Conservation (phyloP, 2,113 vertebrate species). For the Tachysurus vachellii region DNA sequence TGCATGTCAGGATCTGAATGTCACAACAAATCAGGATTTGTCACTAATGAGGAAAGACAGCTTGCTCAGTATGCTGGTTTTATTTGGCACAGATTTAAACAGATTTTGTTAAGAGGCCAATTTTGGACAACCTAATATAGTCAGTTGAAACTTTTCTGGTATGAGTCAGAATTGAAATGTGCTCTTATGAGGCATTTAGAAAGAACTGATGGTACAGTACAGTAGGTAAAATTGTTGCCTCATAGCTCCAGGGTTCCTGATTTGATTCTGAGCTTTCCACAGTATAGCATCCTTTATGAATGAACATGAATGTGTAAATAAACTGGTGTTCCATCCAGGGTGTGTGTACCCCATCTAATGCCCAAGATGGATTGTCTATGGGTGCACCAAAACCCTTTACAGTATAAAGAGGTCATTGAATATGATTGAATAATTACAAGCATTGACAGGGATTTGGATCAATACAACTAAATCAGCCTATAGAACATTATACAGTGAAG, state of each 20-base stretch:
- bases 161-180: background rate
- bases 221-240: background rate
- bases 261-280: background rate
- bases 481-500: background rate
- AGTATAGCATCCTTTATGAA: background rate
- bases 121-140: conserved; percentile 14
- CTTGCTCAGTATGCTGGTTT: conserved; percentile 25
- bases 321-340: background rate
- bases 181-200: too few species aligned
- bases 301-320: background rate
- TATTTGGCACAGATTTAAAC: background rate
- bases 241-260: background rate
- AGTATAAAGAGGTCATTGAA: too few species aligned
- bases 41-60: conserved; percentile 58
- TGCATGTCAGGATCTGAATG: conserved; percentile 64
- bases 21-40: conserved; percentile 58
- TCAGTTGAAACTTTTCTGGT: conserved; percentile 17
- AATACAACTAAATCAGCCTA: background rate
- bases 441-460: background rate
- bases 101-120: conserved; percentile 32
- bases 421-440: background rate
- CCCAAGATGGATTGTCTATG: background rate
- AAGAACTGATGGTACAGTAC: background rate
- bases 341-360: background rate
- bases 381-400: too few species aligned